Percentiles rank a stretch among this genome's conserved stretches.
Evolutionary conservation across 2,888 invertebrate genomes (phyloP).

Genomic region (Norana najaformis): DNA sequence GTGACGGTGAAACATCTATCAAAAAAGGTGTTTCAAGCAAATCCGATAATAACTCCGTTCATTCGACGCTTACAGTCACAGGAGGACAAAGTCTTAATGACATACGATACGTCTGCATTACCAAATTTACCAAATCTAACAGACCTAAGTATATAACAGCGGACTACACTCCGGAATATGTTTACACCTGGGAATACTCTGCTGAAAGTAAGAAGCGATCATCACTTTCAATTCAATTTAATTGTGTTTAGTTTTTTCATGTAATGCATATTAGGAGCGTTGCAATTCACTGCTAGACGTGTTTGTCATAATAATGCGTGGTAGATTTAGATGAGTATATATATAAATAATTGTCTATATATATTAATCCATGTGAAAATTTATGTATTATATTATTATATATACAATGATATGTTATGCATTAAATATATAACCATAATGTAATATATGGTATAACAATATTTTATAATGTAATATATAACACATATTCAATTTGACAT

Average conservation of each 20-base stretch:
- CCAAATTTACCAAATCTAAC: not conserved
- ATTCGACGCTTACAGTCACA: not conserved
- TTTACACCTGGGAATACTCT: not conserved
- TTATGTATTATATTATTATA: no score
- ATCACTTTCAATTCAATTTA: not conserved
- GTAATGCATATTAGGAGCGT: not conserved
- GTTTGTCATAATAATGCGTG: no score
- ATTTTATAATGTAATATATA: no score
- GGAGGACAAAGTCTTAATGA: not conserved
- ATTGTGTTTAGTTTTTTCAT: no score
- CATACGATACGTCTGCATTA: not conserved
- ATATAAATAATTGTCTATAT: no score
- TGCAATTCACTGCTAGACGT: not conserved
- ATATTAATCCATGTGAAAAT: no score
- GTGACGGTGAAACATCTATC: not conserved
- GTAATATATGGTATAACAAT: no score
- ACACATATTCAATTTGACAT: no score
- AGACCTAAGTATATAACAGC: not conserved
- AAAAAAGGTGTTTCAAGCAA: not conserved
- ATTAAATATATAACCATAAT: no score
- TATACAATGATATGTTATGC: no score
- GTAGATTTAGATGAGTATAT: no score
- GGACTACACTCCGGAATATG: not conserved
- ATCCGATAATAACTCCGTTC: not conserved
- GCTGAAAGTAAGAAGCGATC: not conserved